A percentile compares a stretch with the other conserved stretches of the same genome.
Evolutionary conservation across 2,888 invertebrate species (phyloP).

Genomic region (Eurois occulta): DNA sequence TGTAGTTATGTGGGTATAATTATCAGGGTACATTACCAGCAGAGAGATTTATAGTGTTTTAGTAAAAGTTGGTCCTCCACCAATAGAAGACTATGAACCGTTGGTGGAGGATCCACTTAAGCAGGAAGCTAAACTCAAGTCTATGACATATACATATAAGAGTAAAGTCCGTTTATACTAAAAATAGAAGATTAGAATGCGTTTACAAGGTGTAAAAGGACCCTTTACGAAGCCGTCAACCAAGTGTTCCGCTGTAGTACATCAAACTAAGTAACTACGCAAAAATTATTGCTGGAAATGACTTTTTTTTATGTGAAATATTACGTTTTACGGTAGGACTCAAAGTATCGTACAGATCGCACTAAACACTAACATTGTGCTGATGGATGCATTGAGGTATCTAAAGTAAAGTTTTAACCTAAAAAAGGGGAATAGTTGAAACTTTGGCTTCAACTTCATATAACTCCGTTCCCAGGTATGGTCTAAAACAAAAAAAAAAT

Average conservation of each 20-base stretch:
- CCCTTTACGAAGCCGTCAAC: too few species aligned
- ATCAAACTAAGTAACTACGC: too few species aligned
- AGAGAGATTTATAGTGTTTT: not conserved
- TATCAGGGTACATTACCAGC: not conserved
- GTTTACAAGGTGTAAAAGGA: too few species aligned
- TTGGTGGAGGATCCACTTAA: not conserved
- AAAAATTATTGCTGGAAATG: too few species aligned
- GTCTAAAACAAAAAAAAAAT: not conserved
- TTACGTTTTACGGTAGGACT: too few species aligned
- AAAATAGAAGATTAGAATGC: not conserved
- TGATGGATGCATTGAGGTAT: too few species aligned
- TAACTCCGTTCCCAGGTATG: not conserved
- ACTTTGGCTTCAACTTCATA: not conserved
- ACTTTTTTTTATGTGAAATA: too few species aligned
- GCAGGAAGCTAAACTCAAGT: not conserved
- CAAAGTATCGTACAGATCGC: too few species aligned
- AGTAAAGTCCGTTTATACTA: not conserved
- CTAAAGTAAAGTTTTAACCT: too few species aligned
- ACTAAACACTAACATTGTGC: too few species aligned
- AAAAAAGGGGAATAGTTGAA: too few species aligned
- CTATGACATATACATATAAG: not conserved
- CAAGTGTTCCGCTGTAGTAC: too few species aligned
- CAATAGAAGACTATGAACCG: not conserved
- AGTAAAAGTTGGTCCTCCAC: not conserved
- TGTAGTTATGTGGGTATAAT: constrained; percentile 2